Conservation (phyloP, 1,140 invertebrate genomes). For the Sminthurides bifidus region DNA sequence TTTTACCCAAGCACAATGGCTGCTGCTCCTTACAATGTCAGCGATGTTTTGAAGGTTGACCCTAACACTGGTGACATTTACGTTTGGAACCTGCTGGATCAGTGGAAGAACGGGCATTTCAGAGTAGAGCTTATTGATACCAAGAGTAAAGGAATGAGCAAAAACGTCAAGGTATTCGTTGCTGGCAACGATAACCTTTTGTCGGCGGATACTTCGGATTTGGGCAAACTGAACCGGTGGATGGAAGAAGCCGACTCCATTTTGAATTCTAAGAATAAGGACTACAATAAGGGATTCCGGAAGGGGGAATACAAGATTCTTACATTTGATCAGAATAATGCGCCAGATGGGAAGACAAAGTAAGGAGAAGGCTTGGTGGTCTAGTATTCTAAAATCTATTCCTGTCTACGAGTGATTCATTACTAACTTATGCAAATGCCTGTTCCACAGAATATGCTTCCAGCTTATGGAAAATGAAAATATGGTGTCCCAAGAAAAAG, state of each 20-base stretch:
- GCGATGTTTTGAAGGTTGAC: slow-evolving; percentile 22
- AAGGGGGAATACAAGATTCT: slow-evolving; percentile 23
- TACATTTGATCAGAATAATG: slow-evolving; percentile 29
- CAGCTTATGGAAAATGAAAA: slow-evolving; percentile 32
- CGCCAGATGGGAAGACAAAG: slow-evolving; percentile 31
- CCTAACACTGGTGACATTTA: slow-evolving; percentile 25
- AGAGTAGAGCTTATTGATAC: slow-evolving; percentile 19
- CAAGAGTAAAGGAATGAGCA: slow-evolving; percentile 11
- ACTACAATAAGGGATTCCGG: background rate
- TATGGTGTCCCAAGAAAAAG: slow-evolving; percentile 28
- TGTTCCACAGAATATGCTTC: slow-evolving; percentile 27
- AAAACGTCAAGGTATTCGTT: slow-evolving; percentile 29
- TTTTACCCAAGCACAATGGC: slow-evolving; percentile 20
- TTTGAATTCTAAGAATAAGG: slow-evolving; percentile 20
- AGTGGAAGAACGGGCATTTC: slow-evolving; percentile 28
- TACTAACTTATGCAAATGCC: background rate
- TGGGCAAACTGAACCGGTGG: slow-evolving; percentile 22
- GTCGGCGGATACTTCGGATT: slow-evolving; percentile 23
- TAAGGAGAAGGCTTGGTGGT: too few species aligned
- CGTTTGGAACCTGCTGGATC: slow-evolving; percentile 30
- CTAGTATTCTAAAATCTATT: slow-evolving; percentile 1
- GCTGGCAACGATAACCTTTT: slow-evolving; percentile 25
- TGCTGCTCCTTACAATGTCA: slow-evolving; percentile 22
- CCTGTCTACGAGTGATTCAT: too few species aligned
- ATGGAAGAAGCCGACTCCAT: slow-evolving; percentile 18